phyloP scores from a whole-genome alignment of 2,888 invertebrate genomes.

The Falcaria lacertinaria region DNA sequence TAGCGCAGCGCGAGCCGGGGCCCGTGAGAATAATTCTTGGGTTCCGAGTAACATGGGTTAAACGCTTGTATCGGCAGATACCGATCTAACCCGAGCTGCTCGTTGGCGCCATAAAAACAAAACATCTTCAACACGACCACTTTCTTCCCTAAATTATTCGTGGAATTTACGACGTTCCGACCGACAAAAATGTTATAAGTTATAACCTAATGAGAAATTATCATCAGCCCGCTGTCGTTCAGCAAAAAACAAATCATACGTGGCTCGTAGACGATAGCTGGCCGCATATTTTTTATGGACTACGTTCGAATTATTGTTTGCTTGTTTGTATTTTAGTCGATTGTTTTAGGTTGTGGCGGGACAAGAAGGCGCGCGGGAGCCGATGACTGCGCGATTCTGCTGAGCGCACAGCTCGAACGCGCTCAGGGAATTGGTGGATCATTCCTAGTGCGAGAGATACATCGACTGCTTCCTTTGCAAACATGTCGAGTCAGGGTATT shows the following conservation, averaged over 20 bases:
- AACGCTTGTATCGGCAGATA: conserved; percentile 76
- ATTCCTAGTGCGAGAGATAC: conserved; percentile 33
- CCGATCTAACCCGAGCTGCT: conserved; percentile 74
- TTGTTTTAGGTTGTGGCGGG: conserved; percentile 63
- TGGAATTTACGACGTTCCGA: conserved; percentile 75
- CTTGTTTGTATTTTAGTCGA: conserved; percentile 59
- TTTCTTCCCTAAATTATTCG: conserved; percentile 78
- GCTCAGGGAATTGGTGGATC: conserved; percentile 28
- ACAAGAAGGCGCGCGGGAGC: conserved; percentile 60
- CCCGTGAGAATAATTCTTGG: conserved; percentile 71
- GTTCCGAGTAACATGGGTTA: conserved; percentile 77
- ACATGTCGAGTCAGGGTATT: conserved; percentile 29
- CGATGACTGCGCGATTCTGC: conserved; percentile 63
- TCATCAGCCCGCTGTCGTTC: conserved; percentile 63
- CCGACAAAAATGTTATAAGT: conserved; percentile 76
- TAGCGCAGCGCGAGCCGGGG: conserved; percentile 36
- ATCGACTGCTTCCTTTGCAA: conserved; percentile 32
- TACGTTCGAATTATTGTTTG: conserved; percentile 63
- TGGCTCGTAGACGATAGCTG: conserved; percentile 40
- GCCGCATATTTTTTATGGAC: conserved; percentile 58
- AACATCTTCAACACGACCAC: conserved; percentile 72
- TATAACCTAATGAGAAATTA: conserved; percentile 79
- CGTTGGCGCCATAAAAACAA: conserved; percentile 80
- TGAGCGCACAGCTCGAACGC: conserved; percentile 27
- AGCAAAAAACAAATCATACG: conserved; percentile 68